These are phyloP conservation scores for Condylura cristata DNA, from an alignment of 2,113 vertebrate genomes.

Conservation along the genomic window DNA sequence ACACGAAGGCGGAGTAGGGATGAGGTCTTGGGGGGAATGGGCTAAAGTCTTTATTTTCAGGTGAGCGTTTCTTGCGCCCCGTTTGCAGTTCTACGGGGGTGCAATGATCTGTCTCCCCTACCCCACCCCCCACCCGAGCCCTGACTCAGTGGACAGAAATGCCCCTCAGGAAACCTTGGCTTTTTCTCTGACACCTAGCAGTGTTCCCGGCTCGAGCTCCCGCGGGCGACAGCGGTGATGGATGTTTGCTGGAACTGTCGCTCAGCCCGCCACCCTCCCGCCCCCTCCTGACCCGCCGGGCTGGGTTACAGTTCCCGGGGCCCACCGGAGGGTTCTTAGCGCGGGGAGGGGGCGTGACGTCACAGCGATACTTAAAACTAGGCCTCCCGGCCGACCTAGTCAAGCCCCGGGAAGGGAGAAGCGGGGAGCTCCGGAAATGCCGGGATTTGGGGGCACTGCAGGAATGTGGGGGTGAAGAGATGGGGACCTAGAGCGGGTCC, in stretches of 20 bases:
- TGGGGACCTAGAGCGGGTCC: neutral
- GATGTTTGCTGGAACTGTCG: neutral
- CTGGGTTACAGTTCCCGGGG: neutral
- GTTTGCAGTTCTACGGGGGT: neutral
- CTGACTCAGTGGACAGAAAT: neutral
- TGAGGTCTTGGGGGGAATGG: neutral
- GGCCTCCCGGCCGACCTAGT: neutral
- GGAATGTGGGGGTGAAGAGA: neutral
- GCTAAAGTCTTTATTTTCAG: conserved; percentile 28
- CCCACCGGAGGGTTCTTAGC: neutral
- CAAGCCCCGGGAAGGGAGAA: neutral
- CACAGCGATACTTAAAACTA: neutral
- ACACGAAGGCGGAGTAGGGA: neutral
- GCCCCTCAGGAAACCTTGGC: neutral
- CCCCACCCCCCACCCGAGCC: neutral
- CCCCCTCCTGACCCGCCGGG: neutral
- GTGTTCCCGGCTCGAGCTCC: neutral
- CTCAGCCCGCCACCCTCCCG: neutral
- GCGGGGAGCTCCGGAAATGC: conserved; percentile 22
- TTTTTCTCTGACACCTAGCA: conserved; percentile 15
- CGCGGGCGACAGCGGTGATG: conserved; percentile 46
- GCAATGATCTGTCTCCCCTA: neutral
- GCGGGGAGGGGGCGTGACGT: conserved; percentile 26
- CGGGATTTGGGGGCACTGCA: neutral
- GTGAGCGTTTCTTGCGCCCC: neutral